These are phyloP conservation scores for Ecdyonurus torrentis DNA, from an alignment of 2,888 invertebrate species.

Conservation along the genomic window DNA sequence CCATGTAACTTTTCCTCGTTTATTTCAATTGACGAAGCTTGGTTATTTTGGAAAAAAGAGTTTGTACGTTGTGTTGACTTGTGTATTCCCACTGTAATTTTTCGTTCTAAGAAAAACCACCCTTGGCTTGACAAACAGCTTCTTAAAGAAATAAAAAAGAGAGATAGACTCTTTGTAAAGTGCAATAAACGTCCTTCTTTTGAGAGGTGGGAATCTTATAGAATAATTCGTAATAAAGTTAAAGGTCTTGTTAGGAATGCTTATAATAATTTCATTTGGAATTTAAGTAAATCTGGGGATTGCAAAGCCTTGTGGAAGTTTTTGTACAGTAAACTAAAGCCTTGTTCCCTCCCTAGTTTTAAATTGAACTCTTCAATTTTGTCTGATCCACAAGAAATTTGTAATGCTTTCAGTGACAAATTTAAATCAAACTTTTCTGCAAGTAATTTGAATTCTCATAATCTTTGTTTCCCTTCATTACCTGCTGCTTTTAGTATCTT, in stretches of 20 bases:
- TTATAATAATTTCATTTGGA: neutral
- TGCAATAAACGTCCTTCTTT: neutral
- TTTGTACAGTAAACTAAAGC: neutral
- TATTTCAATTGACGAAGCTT: neutral
- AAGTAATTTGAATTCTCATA: neutral
- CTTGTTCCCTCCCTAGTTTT: neutral
- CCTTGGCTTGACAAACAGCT: neutral
- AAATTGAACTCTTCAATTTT: too few relatives aligned
- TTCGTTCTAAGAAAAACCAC: neutral
- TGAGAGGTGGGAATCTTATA: neutral
- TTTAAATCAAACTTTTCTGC: neutral
- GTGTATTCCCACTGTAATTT: neutral
- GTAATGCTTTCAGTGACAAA: neutral
- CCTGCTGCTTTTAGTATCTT: neutral
- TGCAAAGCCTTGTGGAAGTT: neutral
- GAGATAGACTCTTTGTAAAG: neutral
- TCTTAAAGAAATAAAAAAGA: neutral
- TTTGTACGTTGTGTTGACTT: neutral
- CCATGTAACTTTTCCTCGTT: neutral
- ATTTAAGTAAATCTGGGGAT: neutral
- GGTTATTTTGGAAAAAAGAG: neutral
- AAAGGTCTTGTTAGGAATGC: neutral
- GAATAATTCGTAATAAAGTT: neutral
- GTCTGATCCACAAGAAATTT: too few relatives aligned
- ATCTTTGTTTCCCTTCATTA: neutral